Evolutionary conservation across 1,140 invertebrate genomes (phyloP), one percentile per base, ranked within the genome.

Genomic region (Sitodiplosis mosellana): DNA sequence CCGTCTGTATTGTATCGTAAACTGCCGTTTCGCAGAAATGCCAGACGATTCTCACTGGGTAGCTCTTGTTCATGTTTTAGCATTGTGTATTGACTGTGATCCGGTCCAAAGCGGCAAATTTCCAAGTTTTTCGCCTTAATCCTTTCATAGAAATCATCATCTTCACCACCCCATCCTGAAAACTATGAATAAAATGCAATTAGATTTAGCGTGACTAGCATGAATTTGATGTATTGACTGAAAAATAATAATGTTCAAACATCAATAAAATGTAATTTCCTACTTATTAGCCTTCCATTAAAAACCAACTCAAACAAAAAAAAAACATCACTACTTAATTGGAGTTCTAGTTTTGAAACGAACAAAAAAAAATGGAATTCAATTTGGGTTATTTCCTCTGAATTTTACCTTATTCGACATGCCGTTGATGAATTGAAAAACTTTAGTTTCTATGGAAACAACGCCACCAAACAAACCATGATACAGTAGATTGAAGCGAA

Each of bases 91-190:
- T 72, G 71, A 48, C 83, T 81, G 18, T 81, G 67, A 15, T 72
- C 62, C 19, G 82, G 76, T 46, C 76, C 72, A 65, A 87, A 86
- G 52, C 84, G 71, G 51, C 73, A 77, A 12, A 84, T 67, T 54
- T 72, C 65, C 14, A 77, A 61, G 20, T 71, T 65, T 51, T 68
- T 58, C 37, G 61, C 54, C 21, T 67, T 58, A 34, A 84, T 58
- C 36, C 81, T 65, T 36, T 59, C 68, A 54, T 78, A 84, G 58
- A 95, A 79, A 63, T 96, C 90, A 68, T 93, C 89, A 66, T 92
- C 87, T 68, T 92, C 87, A 36, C 83, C 87, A 38, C 82, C 87
- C 87, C 86, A 91, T 0, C 85, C 87, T 27, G 27, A 27, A 27
- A 27, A 66, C 79, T 84, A 59, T 81, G n/a, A n/a, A n/a, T n/a